Evolutionary conservation across 2,888 invertebrate species (phyloP), one percentile per base, ranked within the genome.

Genomic region (Nemoura dubitans): DNA sequence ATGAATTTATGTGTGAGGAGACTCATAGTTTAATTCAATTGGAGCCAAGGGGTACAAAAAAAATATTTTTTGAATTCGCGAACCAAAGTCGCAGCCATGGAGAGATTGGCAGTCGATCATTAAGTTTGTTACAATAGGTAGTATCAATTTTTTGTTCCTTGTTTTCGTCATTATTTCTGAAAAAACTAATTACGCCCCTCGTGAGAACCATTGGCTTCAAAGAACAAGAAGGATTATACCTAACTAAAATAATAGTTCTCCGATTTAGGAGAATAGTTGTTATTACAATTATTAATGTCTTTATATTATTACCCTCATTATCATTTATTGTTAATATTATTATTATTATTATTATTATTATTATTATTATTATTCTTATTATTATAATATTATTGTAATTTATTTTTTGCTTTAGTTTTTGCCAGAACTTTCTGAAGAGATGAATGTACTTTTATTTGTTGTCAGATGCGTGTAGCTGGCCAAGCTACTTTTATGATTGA

Each of bases 281-380:
- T 21, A 59, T 59, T 59, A 59, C 21, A 59, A 16, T 59, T 7
- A 59, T 16, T 59, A 59, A 7, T 21, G 10, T 7, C 2, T 7
- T 10, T 16, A 16, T 36, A 59, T 59, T 59, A 59, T 59, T 59
- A 59, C 14, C 14, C 14, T 21, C 59, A 7, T 59, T 21, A 59
- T 59, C 59, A 59, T 59, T 59, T 59, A 59, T 59, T 21, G 21
- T 59, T 16, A 59, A 7, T 59, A 59, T 59, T 59, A 59, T 59
- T 59, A 59, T 59, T 59, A 59, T 59, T 59, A 59, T 59, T 59
- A 59, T 59, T 59, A 59, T 59, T 59, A 59, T 59, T 59, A 7
- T 21, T 14, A 7, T 59, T 21, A 59, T 59, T 14, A 59, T 59
- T 59, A 59, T 59, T 21, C 1, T 59, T 16, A 59, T 59, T 59